These are phyloP conservation scores for Aporrectodea caliginosa DNA, from an alignment of 1,140 invertebrate species.

Conservation along the genomic window DNA sequence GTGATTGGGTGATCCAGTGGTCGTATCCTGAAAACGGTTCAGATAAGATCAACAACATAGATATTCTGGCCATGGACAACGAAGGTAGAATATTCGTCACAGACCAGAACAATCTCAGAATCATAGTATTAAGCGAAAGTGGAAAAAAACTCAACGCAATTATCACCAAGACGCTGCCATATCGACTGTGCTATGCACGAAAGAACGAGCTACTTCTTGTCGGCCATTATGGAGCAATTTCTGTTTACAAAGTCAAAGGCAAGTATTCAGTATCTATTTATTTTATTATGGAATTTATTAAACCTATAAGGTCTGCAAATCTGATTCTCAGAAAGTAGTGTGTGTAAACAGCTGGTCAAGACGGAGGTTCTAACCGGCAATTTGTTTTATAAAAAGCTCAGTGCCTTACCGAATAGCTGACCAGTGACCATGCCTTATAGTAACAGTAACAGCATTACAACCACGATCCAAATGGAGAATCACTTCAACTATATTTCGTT, in stretches of 20 bases:
- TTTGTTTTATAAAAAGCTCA: no score
- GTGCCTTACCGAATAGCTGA: no score
- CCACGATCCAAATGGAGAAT: no score
- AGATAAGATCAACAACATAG: not conserved
- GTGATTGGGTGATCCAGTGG: not conserved
- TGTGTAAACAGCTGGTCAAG: no score
- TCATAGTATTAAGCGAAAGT: not conserved
- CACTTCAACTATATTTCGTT: no score
- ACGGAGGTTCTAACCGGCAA: no score
- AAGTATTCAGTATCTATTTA: no score
- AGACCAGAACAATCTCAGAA: not conserved
- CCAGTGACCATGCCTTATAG: no score
- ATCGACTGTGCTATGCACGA: not conserved
- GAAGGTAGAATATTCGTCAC: not conserved
- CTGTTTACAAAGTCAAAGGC: not conserved
- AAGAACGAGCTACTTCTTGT: not conserved
- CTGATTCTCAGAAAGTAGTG: no score
- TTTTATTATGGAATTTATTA: no score
- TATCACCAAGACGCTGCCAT: not conserved
- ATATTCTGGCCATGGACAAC: not conserved
- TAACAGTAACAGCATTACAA: no score
- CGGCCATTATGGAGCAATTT: not conserved
- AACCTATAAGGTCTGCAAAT: no score
- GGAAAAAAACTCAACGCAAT: not conserved
- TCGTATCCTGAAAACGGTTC: not conserved